phyloP scores from a whole-genome alignment of 2,888 invertebrate species.

The Teleogryllus oceanicus region DNA sequence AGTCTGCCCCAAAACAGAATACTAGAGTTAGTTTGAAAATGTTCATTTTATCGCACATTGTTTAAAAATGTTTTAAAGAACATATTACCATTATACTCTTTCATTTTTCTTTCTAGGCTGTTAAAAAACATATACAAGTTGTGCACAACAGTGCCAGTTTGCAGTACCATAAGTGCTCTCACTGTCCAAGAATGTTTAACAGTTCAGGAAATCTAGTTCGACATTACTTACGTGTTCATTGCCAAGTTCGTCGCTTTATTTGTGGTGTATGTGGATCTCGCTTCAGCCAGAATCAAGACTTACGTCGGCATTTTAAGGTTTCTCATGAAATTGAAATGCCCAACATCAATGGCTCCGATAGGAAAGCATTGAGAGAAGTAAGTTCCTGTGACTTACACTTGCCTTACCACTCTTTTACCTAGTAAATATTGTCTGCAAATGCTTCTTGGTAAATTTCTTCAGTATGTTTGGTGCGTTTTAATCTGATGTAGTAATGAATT shows the following conservation, averaged over 20 bases:
- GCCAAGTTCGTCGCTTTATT: conserved; percentile 35
- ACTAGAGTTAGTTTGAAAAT: too few species aligned
- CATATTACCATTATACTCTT: not conserved
- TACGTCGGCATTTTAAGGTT: conserved; percentile 34
- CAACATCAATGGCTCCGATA: conserved; percentile 30
- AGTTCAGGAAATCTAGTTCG: conserved; percentile 35
- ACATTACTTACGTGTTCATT: conserved; percentile 36
- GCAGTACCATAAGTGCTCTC: conserved; percentile 29
- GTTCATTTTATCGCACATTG: not conserved
- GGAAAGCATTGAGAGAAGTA: conserved; percentile 34
- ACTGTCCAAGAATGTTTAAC: conserved; percentile 31
- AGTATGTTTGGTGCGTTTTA: too few species aligned
- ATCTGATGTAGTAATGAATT: too few species aligned
- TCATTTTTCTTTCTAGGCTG: conserved; percentile 29
- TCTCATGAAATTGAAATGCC: conserved; percentile 36
- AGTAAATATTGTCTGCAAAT: not conserved
- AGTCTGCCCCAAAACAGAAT: too few species aligned
- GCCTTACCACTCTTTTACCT: not conserved
- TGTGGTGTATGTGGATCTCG: conserved; percentile 37
- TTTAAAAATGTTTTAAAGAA: not conserved
- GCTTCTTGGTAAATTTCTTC: too few species aligned
- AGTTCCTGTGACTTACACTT: not conserved
- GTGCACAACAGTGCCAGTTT: conserved; percentile 29
- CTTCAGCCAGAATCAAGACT: conserved; percentile 37
- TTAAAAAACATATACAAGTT: conserved; percentile 31